A percentile compares a stretch with the other conserved stretches of the same genome.
Conservation (phyloP, 2,888 invertebrate species). For the Caenorhabditis sp. region DNA sequence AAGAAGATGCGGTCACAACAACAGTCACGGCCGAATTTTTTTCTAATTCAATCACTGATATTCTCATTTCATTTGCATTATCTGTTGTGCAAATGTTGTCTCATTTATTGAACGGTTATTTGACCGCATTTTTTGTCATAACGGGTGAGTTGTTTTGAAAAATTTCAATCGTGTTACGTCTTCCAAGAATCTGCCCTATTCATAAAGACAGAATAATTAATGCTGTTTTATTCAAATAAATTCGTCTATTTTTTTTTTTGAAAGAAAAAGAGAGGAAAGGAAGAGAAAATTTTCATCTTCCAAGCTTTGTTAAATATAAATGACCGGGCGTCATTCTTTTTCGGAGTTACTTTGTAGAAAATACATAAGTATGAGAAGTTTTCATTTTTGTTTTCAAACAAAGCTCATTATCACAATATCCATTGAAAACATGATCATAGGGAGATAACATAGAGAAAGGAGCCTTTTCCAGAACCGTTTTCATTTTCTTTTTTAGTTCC, state of each 20-base stretch:
- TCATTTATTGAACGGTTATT: constrained; percentile 66
- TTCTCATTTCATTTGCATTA: constrained; percentile 25
- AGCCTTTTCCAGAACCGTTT: too few species aligned
- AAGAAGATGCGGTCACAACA: background rate
- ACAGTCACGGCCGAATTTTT: background rate
- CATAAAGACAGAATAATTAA: too few species aligned
- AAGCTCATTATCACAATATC: too few species aligned
- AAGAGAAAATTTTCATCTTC: background rate
- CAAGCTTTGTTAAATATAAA: background rate
- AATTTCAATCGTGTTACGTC: background rate
- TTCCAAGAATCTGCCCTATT: background rate
- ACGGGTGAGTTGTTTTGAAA: constrained; percentile 36
- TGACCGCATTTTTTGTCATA: constrained; percentile 65
- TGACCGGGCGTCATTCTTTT: background rate
- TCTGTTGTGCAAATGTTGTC: constrained; percentile 58
- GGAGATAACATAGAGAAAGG: too few species aligned
- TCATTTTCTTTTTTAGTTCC: too few species aligned
- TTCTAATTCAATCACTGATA: constrained; percentile 18
- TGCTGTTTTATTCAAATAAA: background rate
- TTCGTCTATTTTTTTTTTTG: background rate
- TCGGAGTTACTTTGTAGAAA: background rate
- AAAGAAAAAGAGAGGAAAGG: too few species aligned
- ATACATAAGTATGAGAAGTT: too few species aligned
- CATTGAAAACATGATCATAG: too few species aligned
- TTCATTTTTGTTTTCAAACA: too few species aligned